Base-by-base conservation (phyloP, 2,888 invertebrate genomes). In the Noctua janthina region DNA sequence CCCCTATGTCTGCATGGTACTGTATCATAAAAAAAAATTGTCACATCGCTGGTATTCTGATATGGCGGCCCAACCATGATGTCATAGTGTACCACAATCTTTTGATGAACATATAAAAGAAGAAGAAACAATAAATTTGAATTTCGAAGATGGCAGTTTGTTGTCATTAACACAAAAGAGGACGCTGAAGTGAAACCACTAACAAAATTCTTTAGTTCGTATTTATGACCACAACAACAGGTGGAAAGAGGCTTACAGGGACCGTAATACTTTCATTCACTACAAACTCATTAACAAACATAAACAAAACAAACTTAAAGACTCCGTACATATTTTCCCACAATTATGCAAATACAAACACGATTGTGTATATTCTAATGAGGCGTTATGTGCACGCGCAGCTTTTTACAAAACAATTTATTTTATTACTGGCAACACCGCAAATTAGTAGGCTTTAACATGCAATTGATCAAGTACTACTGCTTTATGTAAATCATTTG, bases 361-460 rank as follows among this genome's bases (percentile, higher is more conserved):
- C 82, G 74, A 86, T 85, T 82, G 85, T 88, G 82, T 74, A 70
- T 88, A 86, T 82, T 85, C 66, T 86, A 82, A 87, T 87, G 76
- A 86, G 82, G 76, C 46, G 62, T 69, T 76, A 79, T 74, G 76
- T 66, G 46, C 84, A 77, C 78, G 79, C 70, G 84, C 71, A 49
- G 20, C 75, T 86, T 86, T 85, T 86, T 77, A 75, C 67, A 68
- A 79, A 79, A 74, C 76, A 74, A 80, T 71, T 80, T 85, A 76
- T 78, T 85, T 84, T 78, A 76, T 75, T 85, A 69, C 66, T 67
- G 54, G 62, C 64, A 73, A 78, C 74, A 49, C 56, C 46, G 43
- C 73, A 76, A 85, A 85, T 85, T 73, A 74, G 73, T 70, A 66
- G 56, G 39, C 15, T 73, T 62, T 75, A 81, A 67, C 84, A 85